Base-by-base conservation (phyloP, 2,797 vertebrate genomes). In the Neosalanx taihuensis region DNA sequence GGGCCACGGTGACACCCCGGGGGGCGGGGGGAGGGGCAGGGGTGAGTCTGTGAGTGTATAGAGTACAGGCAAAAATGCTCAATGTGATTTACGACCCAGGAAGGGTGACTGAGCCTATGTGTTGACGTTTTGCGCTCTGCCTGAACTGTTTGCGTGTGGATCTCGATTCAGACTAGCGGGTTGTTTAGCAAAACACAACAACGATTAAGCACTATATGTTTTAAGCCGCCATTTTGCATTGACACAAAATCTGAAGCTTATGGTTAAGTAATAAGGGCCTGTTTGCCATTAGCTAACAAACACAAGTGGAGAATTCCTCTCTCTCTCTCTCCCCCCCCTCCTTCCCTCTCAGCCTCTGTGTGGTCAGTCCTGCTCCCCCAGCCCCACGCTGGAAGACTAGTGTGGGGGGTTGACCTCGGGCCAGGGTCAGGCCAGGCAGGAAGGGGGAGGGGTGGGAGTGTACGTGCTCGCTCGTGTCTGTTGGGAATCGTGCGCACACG, bases 311-410 rank as follows among this genome's bases (percentile, higher is more conserved):
- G 89, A 90, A 92, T 91, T 92, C 89, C 83, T 85, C 76, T 41
- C 37, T 41, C 37, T 41, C 37, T 35, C 6, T 35, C 35, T 1
- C 6, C 35, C 9, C 37, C 6, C 35, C 9, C 37, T 9, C 37
- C 9, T 7, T 37, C 35, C 12, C 3, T 41, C 37, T 41, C 84
- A 81, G 82, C 85, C 84, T 78, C 78, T 89, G 82, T 75, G 77
- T 87, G 87, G 82, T 89, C 88, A 83, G 89, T 90, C 91, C 84
- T 90, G 87, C 92, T 90, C 87, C 80, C 75, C 83, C 69, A 69
- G 78, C 73, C 84, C 80, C 29, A 57, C 60, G 10, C 67, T 49
- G 75, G 9, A 41, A 64, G 85, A 64, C 76, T 58, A 76, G 84
- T 76, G 83, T 79, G 91, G 88, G 88, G 89, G 87, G 84, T 87